phyloP scores from a whole-genome alignment of 2,888 invertebrate species.

The Lasioglossum morio region DNA sequence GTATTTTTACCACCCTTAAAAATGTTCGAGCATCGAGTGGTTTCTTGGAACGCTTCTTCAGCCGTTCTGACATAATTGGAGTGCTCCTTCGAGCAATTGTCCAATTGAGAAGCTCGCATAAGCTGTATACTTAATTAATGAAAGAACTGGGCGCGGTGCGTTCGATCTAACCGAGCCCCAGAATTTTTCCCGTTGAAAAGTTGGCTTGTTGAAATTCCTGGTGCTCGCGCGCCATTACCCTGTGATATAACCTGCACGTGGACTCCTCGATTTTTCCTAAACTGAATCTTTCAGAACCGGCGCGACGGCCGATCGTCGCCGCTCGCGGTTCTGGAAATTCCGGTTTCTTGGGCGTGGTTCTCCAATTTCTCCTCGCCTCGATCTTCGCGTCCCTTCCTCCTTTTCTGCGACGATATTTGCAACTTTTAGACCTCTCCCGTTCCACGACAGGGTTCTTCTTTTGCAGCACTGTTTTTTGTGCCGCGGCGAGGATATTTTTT shows the following conservation, averaged over 20 bases:
- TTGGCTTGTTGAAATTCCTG: background rate
- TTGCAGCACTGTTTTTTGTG: background rate
- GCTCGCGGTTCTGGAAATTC: slow-evolving; percentile 16
- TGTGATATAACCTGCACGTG: slow-evolving; percentile 5
- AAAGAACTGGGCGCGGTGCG: slow-evolving; percentile 7
- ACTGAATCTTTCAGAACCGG: slow-evolving; percentile 2
- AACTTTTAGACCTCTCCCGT: background rate
- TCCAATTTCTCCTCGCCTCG: background rate
- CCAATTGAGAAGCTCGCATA: background rate
- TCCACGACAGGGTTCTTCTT: background rate
- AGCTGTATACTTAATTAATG: background rate
- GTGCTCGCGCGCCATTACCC: background rate
- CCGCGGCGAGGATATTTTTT: background rate
- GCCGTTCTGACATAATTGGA: background rate
- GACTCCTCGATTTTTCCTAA: slow-evolving; percentile 11
- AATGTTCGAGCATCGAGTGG: background rate
- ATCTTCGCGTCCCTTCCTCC: background rate
- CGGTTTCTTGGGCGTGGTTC: slow-evolving; percentile 30
- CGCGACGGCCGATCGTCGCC: background rate
- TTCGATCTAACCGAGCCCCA: background rate
- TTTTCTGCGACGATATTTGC: slow-evolving; percentile 1
- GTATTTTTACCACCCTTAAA: background rate
- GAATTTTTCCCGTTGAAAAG: background rate
- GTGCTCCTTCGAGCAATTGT: background rate
- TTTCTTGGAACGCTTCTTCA: background rate